phyloP scores from a whole-genome alignment of 2,113 vertebrate species.

The Spermophilus dauricus region DNA sequence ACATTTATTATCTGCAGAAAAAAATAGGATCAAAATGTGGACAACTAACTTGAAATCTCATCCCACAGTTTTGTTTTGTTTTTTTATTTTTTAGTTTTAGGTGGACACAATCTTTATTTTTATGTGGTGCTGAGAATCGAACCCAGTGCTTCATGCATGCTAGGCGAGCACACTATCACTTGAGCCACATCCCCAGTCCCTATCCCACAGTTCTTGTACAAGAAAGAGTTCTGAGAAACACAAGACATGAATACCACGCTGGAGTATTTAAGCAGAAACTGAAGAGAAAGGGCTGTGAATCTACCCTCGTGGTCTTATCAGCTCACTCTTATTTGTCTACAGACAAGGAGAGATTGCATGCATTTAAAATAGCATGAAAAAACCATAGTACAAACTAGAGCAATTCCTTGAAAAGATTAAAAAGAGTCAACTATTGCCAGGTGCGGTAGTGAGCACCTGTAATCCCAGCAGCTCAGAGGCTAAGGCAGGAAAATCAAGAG shows the following conservation, averaged over 20 bases:
- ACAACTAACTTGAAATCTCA: neutral
- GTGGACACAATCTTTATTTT: no score
- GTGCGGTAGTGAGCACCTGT: no score
- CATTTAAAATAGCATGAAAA: neutral
- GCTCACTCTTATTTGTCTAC: neutral
- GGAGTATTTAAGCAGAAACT: neutral
- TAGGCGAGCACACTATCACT: no score
- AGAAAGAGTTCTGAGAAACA: neutral
- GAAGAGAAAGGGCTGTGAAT: neutral
- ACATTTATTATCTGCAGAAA: neutral
- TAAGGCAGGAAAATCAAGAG: no score
- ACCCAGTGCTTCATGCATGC: no score
- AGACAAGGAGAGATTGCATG: neutral
- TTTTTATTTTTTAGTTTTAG: no score
- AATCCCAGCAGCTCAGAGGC: no score
- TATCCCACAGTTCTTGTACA: neutral
- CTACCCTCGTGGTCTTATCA: neutral
- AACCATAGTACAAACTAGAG: neutral
- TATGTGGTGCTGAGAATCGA: no score
- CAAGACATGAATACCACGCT: neutral
- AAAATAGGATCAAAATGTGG: neutral
- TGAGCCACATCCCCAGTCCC: no score
- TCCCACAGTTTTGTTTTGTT: neutral
- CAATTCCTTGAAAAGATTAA: slow-evolving; percentile 1
- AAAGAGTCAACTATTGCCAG: neutral